Evolutionary conservation across 2,888 invertebrate species (phyloP).

Genomic region (Byasa hedistus): DNA sequence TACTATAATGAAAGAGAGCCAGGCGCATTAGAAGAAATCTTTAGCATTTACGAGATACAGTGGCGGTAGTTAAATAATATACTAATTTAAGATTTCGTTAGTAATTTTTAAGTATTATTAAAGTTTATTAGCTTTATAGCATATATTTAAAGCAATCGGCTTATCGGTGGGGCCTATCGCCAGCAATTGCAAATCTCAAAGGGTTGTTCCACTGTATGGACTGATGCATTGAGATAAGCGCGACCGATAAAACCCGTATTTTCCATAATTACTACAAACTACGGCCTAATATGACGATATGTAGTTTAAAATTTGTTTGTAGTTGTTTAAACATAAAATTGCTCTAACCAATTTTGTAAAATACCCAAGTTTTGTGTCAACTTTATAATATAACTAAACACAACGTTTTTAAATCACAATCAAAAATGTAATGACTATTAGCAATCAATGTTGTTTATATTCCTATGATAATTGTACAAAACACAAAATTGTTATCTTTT

Average conservation of each 20-base stretch:
- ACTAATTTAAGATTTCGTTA: too few relatives aligned
- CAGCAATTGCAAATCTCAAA: conserved; percentile 11
- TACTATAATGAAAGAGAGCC: too few relatives aligned
- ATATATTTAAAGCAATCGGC: conserved; percentile 11
- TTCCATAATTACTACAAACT: conserved; percentile 16
- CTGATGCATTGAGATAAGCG: conserved; percentile 23
- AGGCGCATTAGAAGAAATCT: too few relatives aligned
- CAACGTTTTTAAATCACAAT: too few relatives aligned
- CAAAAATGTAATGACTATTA: too few relatives aligned
- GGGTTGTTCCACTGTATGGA: conserved; percentile 11
- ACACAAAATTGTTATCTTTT: neutral
- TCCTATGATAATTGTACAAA: neutral
- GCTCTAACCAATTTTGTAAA: too few relatives aligned
- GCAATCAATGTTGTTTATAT: neutral
- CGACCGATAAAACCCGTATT: conserved; percentile 20
- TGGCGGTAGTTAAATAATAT: too few relatives aligned
- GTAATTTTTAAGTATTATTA: too few relatives aligned
- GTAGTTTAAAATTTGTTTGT: neutral
- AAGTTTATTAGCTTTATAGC: neutral
- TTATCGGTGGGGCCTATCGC: conserved; percentile 14
- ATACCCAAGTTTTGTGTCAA: too few relatives aligned
- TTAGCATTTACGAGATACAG: too few relatives aligned
- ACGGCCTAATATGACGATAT: neutral
- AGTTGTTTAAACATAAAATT: neutral
- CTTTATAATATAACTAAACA: too few relatives aligned